Evolutionary conservation across 2,113 vertebrate genomes (phyloP), one percentile per base, ranked within the genome.

Genomic region (Genyomyrus donnyi): DNA sequence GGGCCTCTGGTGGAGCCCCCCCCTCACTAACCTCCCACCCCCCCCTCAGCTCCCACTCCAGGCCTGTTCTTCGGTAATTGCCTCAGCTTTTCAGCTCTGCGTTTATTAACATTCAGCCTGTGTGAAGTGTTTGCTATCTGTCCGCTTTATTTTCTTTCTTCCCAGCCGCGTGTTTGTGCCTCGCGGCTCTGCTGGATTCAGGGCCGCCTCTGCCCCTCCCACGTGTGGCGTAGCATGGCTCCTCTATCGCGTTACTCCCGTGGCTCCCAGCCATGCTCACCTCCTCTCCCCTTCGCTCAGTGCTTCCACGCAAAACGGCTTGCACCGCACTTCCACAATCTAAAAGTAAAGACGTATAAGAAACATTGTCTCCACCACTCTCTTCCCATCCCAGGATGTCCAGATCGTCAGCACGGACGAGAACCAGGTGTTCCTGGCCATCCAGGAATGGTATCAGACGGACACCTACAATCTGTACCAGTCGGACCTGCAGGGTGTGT

Each of bases 381-480:
- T n/a, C 87, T n/a, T 42, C 66, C 17, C 90, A n/a, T 10, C 19
- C 19, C 92, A 99, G 98, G 98, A 99, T 89, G 95, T 99, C 90
- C 98, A 98, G 94, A 96, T 99, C 89, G 96, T 99, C 94, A 99
- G 98, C 90, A 99, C 98, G 0, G 97, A 99, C 13, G 98, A 98
- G 94, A 97, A 94, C 93, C 98, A 99, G 91, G 98, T 99, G 83
- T 97, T 99, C 90, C 96, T 99, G 89, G 98, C 98, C 2, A 95
- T 98, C 42, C 98, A 98, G 93, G 98, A 99, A 93, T 99, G 98
- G 98, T 95, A 99, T 95, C 98, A 99, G 94, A 95, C 94, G 0
- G 98, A 99, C 94, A 98, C 98, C 0, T 99, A 99, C 92, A 99
- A 98, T 94, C 96, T 99, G 91, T 99, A 99, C 95, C 97, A 98